Conservation (phyloP, 2,797 vertebrate species). For the Pelodytes ibericus region DNA sequence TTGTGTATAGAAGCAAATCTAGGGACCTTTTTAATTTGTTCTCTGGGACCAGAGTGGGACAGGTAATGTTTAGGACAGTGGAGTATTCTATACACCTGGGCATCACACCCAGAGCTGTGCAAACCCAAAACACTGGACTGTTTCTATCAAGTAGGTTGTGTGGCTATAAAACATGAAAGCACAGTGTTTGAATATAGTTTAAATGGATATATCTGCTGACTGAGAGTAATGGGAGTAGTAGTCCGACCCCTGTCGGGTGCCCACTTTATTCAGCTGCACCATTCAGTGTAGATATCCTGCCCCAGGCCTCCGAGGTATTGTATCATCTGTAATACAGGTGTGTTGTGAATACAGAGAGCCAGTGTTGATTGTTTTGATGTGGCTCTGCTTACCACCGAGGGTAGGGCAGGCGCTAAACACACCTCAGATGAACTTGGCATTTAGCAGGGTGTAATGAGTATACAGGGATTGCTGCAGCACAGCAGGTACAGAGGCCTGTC, state of each 20-base stretch:
- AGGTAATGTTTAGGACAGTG: no score
- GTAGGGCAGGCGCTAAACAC: conserved; percentile 49
- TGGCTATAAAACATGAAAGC: no score
- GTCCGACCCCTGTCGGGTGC: neutral
- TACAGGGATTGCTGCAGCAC: neutral
- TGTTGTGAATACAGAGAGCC: neutral
- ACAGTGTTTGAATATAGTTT: no score
- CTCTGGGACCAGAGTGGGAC: no score
- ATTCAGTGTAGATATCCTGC: neutral
- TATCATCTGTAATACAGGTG: neutral
- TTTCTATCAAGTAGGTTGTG: no score
- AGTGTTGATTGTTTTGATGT: neutral
- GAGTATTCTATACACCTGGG: no score
- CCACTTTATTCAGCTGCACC: neutral
- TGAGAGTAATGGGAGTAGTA: neutral
- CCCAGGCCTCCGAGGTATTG: neutral
- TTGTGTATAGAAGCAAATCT: no score
- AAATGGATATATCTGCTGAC: no score
- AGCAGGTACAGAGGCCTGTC: conserved; percentile 9
- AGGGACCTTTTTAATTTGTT: no score
- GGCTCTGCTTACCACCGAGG: conserved; percentile 56
- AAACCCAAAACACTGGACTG: no score
- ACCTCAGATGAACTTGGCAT: neutral
- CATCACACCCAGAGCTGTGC: no score
- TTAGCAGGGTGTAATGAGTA: conserved; percentile 20